A percentile compares a stretch with the other conserved stretches of the same genome.
These are phyloP conservation scores for Pagetopsis macropterus DNA, from an alignment of 2,797 vertebrate species.

Conservation along the genomic window DNA sequence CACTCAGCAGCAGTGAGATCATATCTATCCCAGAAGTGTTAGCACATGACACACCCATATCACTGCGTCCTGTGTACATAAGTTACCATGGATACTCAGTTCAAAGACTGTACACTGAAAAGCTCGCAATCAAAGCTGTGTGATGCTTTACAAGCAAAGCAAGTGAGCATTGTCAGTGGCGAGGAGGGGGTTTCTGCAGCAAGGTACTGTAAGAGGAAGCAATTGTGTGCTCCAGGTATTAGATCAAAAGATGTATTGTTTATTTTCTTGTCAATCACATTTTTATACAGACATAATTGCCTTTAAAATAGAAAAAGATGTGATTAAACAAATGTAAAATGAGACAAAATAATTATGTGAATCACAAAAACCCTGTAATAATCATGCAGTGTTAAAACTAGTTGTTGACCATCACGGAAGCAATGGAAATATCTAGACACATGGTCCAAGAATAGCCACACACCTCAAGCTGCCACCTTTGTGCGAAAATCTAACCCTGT, in stretches of 20 bases:
- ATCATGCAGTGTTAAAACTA: constrained; percentile 55
- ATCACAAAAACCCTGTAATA: constrained; percentile 3
- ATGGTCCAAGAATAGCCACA: constrained; percentile 53
- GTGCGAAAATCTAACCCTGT: constrained; percentile 64
- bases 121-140: constrained; percentile 62
- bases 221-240: constrained; percentile 2
- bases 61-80: constrained; percentile 65
- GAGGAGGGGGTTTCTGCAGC: constrained; percentile 34
- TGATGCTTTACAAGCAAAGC: constrained; percentile 29
- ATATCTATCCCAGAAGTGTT: constrained; percentile 64
- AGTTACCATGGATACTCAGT: constrained; percentile 76
- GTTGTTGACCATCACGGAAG: constrained; percentile 50
- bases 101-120: constrained; percentile 58
- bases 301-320: neutral
- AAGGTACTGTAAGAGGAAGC: constrained; percentile 44
- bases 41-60: constrained; percentile 58
- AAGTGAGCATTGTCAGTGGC: constrained; percentile 31
- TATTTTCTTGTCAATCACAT: neutral
- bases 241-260: neutral
- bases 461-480: constrained; percentile 50
- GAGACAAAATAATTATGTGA: neutral
- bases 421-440: constrained; percentile 59
- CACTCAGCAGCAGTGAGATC: constrained; percentile 51
- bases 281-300: neutral
- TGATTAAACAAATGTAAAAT: neutral